Evolutionary conservation across 1,140 invertebrate genomes (phyloP).

Genomic region (Chlorops oryzae): DNA sequence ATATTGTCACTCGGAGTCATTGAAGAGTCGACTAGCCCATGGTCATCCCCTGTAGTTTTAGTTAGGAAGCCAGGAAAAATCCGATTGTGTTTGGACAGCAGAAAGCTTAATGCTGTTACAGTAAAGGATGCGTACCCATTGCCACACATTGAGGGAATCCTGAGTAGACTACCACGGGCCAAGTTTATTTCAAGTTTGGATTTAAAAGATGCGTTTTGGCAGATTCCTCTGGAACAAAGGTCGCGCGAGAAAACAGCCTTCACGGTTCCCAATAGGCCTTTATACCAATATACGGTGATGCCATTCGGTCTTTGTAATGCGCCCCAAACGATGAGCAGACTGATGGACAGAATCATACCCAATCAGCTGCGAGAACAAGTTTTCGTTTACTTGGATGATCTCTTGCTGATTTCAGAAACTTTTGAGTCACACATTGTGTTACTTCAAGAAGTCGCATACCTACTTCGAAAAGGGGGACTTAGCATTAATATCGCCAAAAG

Average conservation of each 20-base stretch:
- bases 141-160: slow-evolving; percentile 33
- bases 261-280: slow-evolving; percentile 39
- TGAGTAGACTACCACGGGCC: slow-evolving; percentile 29
- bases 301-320: slow-evolving; percentile 47
- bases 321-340: slow-evolving; percentile 13
- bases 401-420: slow-evolving; percentile 39
- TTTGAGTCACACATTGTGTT: slow-evolving; percentile 45
- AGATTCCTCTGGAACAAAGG: slow-evolving; percentile 22
- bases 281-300: slow-evolving; percentile 44
- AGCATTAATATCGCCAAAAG: too few relatives aligned
- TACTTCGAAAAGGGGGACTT: slow-evolving; percentile 38
- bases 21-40: too few relatives aligned
- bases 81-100: neutral
- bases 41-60: neutral
- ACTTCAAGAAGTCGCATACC: slow-evolving; percentile 34
- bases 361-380: slow-evolving; percentile 19
- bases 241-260: slow-evolving; percentile 48
- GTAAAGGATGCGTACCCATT: slow-evolving; percentile 22
- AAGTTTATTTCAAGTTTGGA: slow-evolving; percentile 23
- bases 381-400: slow-evolving; percentile 49
- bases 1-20: neutral
- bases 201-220: slow-evolving; percentile 27
- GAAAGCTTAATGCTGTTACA: neutral
- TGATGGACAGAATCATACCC: slow-evolving; percentile 16
- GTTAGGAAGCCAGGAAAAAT: neutral